Evolutionary conservation across 2,797 vertebrate species (phyloP).

Genomic region (Oceanodroma leucorhoa): DNA sequence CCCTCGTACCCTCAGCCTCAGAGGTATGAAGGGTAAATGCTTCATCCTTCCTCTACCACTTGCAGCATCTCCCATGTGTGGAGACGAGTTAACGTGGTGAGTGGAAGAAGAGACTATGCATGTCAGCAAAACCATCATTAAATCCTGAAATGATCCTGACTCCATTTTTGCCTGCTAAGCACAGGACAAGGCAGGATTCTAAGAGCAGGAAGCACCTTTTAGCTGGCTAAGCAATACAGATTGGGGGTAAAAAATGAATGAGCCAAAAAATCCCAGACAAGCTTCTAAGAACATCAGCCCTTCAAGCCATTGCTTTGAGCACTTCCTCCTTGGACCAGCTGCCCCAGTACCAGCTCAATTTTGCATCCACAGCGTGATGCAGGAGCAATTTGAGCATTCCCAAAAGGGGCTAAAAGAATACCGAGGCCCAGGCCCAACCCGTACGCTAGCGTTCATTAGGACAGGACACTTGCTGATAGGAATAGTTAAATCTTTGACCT

Average conservation of each 20-base stretch:
- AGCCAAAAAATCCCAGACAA: neutral
- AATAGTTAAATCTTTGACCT: constrained; percentile 38
- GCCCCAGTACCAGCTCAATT: neutral
- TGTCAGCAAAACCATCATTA: neutral
- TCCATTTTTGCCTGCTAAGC: neutral
- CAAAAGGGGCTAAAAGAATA: neutral
- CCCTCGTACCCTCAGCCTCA: rapidly evolving
- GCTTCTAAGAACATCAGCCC: neutral
- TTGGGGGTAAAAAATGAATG: neutral
- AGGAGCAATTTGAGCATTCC: neutral
- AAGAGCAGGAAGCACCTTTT: neutral
- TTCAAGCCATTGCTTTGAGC: neutral
- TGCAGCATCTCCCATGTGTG: neutral
- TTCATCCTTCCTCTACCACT: neutral
- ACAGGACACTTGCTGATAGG: neutral
- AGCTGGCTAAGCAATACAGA: neutral
- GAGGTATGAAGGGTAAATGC: neutral
- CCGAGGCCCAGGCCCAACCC: neutral
- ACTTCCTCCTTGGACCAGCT: neutral
- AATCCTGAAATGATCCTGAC: neutral
- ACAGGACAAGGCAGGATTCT: neutral
- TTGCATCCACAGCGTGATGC: neutral
- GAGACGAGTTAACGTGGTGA: neutral
- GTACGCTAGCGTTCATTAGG: rapidly evolving
- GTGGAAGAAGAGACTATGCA: neutral